phyloP scores from a whole-genome alignment of 2,797 vertebrate genomes.

The Bufotes viridis region DNA sequence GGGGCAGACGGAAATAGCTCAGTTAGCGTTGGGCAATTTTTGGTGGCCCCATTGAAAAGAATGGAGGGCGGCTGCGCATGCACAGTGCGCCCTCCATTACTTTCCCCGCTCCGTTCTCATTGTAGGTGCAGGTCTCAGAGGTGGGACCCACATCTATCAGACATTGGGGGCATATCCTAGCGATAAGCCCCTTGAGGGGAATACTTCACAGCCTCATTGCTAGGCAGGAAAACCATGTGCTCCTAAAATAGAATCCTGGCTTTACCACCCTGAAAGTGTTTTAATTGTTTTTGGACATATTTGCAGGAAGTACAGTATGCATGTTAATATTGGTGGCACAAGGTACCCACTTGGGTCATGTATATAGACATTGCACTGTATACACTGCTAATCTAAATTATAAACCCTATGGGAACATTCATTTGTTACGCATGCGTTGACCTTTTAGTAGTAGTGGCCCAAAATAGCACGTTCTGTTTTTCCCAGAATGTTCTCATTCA shows the following conservation, averaged over 20 bases:
- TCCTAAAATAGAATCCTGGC: neutral
- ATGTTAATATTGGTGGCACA: neutral
- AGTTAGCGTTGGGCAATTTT: too few relatives aligned
- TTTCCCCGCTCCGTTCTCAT: too few relatives aligned
- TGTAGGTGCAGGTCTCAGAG: too few relatives aligned
- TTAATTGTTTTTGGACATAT: neutral
- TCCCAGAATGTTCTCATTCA: neutral
- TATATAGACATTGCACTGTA: neutral
- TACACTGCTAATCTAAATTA: neutral
- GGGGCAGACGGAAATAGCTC: too few relatives aligned
- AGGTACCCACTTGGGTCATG: neutral
- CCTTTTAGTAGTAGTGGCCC: neutral
- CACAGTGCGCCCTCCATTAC: too few relatives aligned
- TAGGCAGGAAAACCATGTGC: neutral
- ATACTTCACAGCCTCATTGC: neutral
- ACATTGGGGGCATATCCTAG: too few relatives aligned
- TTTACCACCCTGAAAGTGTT: neutral
- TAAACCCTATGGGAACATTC: neutral
- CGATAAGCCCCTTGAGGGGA: neutral
- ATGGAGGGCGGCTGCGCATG: too few relatives aligned
- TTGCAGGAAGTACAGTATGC: neutral
- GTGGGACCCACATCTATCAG: too few relatives aligned
- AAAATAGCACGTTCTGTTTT: neutral
- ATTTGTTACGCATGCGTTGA: neutral
- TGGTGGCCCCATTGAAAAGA: too few relatives aligned